Percentiles rank a stretch among this genome's conserved stretches.
phyloP scores from a whole-genome alignment of 2,888 invertebrate species.

The Trichogramma evanescens region DNA sequence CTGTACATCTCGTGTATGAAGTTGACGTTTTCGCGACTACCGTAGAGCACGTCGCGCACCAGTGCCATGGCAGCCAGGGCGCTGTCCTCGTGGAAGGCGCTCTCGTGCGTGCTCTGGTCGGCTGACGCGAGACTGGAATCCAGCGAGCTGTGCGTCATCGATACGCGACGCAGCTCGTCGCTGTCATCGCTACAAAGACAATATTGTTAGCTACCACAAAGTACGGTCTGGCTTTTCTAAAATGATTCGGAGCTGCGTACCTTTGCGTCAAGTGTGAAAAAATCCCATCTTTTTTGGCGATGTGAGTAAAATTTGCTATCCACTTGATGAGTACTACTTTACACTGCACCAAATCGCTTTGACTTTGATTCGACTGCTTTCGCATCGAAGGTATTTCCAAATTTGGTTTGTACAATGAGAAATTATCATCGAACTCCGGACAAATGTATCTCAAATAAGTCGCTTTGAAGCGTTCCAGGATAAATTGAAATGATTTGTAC shows the following conservation, averaged over 20 bases:
- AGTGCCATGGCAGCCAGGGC: constrained; percentile 56
- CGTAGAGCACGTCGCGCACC: constrained; percentile 81
- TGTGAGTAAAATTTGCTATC: constrained; percentile 73
- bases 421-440: constrained; percentile 73
- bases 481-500: constrained; percentile 80
- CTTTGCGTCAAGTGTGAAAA: constrained; percentile 39
- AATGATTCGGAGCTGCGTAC: constrained; percentile 24
- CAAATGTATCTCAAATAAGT: constrained; percentile 87
- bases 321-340: constrained; percentile 84
- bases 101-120: constrained; percentile 36
- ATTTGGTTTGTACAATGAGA: constrained; percentile 76
- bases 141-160: constrained; percentile 42
- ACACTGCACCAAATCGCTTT: constrained; percentile 59
- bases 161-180: constrained; percentile 46
- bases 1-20: constrained; percentile 90
- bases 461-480: constrained; percentile 84
- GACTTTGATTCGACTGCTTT: constrained; percentile 54
- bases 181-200: constrained; percentile 40
- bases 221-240: background rate
- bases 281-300: constrained; percentile 58
- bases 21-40: constrained; percentile 84
- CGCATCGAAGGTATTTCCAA: constrained; percentile 71
- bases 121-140: constrained; percentile 38
- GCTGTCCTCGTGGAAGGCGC: constrained; percentile 38
- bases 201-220: background rate